Base-by-base conservation (phyloP, 2,797 vertebrate species). In the Champsocephalus esox region DNA sequence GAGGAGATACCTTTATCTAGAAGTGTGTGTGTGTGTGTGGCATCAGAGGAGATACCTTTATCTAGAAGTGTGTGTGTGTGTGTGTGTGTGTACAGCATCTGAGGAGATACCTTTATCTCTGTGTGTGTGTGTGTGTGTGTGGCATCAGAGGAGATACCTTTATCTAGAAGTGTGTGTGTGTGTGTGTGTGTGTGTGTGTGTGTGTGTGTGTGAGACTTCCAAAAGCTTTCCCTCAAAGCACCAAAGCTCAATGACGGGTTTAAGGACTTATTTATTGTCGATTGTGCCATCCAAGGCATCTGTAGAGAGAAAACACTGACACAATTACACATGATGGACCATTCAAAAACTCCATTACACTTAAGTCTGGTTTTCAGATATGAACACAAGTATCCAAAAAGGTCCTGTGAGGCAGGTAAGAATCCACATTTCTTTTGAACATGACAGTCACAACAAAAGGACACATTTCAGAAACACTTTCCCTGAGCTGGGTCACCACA, bases 401-500 rank as follows among this genome's bases (percentile, higher is more conserved):
- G 19, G 32, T 12, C 19, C 21, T 61, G 43, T 24, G 38, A 58
- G 13, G 14, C 14, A 79, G 52, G 32, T 43, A 49, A 66, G 24
- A 52, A 63, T 70, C 19, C 24, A 65, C 13, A 64, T 76, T 51
- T 73, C 41, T 51, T 72, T 44, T 58, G 7, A 62, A 66, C 56
- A 76, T 46, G 12, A 74, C n/a, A 54, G 66, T 41, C 5, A 76
- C 38, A 55, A 14, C 7, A 2, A 2, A 45, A 4, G 19, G 41
- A 52, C n/a, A 28, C n/a, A n/a, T 52, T 61, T 63, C 28, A 66
- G 49, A 12, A 68, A 64, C 56, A 79, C 28, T 72, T 68, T 84
- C 81, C 78, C 80, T 83, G 84, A 90, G 76, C 77, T 69, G 75
- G 68, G 38, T 73, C 54, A 65, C 56, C 59, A 77, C 71, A 77